Evolutionary conservation across 2,797 vertebrate species (phyloP).

Genomic region (Hemibagrus guttatus): DNA sequence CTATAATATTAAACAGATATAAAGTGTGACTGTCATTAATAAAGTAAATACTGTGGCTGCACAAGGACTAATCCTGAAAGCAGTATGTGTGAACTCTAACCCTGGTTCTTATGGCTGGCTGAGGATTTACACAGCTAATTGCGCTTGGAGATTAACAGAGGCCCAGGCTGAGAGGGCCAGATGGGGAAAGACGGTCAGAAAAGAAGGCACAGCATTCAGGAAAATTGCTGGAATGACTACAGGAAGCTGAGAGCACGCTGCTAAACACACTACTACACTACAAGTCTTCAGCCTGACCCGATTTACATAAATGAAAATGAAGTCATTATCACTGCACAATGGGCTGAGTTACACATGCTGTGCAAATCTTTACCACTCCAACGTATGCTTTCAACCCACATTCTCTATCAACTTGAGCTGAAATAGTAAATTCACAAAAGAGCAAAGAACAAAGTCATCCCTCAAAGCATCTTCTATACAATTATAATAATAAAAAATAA

Average conservation of each 20-base stretch:
- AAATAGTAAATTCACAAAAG: constrained; percentile 36
- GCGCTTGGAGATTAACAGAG: constrained; percentile 35
- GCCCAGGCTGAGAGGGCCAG: constrained; percentile 39
- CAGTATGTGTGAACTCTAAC: background rate
- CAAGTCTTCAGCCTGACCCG: constrained; percentile 3
- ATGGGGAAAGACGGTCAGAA: constrained; percentile 9
- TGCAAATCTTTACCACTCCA: background rate
- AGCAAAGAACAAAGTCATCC: constrained; percentile 35
- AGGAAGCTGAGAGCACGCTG: constrained; percentile 28
- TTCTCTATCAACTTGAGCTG: constrained; percentile 40
- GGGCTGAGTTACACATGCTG: background rate
- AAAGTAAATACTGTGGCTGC: background rate
- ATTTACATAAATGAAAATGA: constrained; percentile 26
- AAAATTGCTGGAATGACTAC: constrained; percentile 39
- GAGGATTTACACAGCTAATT: constrained; percentile 44
- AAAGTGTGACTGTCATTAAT: background rate
- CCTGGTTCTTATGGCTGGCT: constrained; percentile 11
- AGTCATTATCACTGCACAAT: background rate
- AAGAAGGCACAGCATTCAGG: background rate
- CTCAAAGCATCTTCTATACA: constrained; percentile 37
- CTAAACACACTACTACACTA: background rate
- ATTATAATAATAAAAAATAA: background rate
- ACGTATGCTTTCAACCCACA: background rate
- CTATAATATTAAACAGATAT: background rate
- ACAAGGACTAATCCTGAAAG: background rate